These are phyloP conservation scores for Calcarius lapponicus DNA, from an alignment of 2,797 vertebrate genomes.

Conservation along the genomic window DNA sequence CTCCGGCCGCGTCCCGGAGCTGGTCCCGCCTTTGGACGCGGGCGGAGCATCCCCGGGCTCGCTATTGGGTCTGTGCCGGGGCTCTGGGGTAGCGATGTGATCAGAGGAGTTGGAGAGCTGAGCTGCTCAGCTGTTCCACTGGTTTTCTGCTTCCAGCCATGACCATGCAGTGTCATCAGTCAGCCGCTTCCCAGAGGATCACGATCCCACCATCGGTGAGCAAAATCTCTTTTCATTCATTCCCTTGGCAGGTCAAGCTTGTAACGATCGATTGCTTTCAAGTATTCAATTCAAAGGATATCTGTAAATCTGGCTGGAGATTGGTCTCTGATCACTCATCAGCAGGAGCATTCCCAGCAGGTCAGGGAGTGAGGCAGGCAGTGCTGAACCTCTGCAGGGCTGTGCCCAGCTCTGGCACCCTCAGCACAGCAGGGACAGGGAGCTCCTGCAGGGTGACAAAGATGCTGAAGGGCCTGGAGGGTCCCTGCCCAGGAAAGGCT, in stretches of 20 bases:
- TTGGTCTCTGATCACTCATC: background rate
- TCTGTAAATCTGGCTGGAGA: accelerated
- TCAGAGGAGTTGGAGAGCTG: accelerated
- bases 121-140: background rate
- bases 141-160: constrained; percentile 78
- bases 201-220: constrained; percentile 88
- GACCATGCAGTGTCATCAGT: constrained; percentile 92
- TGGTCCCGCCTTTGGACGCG: background rate
- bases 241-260: background rate
- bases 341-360: background rate
- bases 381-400: background rate
- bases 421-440: background rate
- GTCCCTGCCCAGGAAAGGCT: no score
- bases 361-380: background rate
- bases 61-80: background rate
- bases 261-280: accelerated
- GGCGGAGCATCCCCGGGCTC: background rate
- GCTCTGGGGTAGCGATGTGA: background rate
- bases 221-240: accelerated
- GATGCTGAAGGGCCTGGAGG: background rate
- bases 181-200: constrained; percentile 88
- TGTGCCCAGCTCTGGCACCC: background rate
- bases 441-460: background rate
- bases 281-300: accelerated
- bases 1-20: background rate